Conservation (phyloP, 2,888 invertebrate species). For the Hyposoter dolosus region DNA sequence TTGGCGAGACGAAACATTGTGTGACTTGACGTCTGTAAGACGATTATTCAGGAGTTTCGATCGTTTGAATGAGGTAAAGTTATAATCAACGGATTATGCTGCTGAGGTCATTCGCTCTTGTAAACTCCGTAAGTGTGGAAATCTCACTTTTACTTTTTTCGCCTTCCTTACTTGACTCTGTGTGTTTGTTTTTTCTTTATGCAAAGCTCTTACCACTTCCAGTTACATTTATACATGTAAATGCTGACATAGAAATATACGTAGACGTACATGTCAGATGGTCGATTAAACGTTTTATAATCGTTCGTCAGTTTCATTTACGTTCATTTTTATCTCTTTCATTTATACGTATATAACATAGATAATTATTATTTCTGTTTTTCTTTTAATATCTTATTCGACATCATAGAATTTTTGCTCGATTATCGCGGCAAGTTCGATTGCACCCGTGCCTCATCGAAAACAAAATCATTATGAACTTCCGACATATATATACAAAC, state of each 20-base stretch:
- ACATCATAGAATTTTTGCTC: conserved; percentile 52
- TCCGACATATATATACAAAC: conserved; percentile 84
- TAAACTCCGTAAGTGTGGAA: conserved; percentile 35
- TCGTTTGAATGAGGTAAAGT: conserved; percentile 68
- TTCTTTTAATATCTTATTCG: conserved; percentile 19
- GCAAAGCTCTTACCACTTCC: conserved; percentile 32
- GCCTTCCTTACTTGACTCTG: conserved; percentile 8
- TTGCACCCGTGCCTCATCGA: conserved; percentile 73
- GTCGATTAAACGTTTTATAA: conserved; percentile 52
- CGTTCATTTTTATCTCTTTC: conserved; percentile 23
- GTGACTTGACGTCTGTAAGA: conserved; percentile 26
- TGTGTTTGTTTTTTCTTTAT: background rate
- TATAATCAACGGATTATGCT: conserved; percentile 83
- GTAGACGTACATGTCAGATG: conserved; percentile 28
- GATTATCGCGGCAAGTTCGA: conserved; percentile 62
- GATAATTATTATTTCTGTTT: conserved; percentile 46
- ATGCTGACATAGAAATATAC: conserved; percentile 1
- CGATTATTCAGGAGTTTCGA: conserved; percentile 31
- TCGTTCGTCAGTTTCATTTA: conserved; percentile 42
- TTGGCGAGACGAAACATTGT: conserved; percentile 48
- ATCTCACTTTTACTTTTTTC: conserved; percentile 11
- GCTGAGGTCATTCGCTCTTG: conserved; percentile 67
- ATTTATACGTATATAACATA: conserved; percentile 58
- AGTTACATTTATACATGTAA: conserved; percentile 26
- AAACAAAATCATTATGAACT: conserved; percentile 76